These are phyloP conservation scores for Chauna torquata DNA, from an alignment of 2,113 vertebrate species.

Conservation along the genomic window DNA sequence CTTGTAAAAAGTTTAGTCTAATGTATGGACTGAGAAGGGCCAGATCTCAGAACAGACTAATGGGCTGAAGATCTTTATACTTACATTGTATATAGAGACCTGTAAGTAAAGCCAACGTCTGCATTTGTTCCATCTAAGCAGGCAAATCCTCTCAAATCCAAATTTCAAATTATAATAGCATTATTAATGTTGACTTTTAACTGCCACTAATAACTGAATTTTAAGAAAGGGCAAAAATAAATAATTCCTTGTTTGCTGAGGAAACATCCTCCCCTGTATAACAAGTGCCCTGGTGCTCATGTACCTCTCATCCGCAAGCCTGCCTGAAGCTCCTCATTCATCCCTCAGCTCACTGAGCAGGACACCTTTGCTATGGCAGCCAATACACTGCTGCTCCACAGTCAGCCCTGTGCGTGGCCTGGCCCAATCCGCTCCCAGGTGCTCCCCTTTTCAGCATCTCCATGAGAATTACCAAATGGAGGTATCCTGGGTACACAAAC, in stretches of 20 bases:
- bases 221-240: not conserved
- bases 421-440: rapidly evolving
- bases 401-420: not conserved
- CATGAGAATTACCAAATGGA: not conserved
- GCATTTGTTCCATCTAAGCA: not conserved
- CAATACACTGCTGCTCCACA: not conserved
- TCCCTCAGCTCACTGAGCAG: not conserved
- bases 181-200: not conserved
- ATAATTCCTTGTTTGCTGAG: not conserved
- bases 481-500: not conserved
- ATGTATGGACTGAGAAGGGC: not conserved
- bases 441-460: not conserved
- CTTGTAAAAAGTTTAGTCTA: not conserved
- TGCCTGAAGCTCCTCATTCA: not conserved
- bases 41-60: not conserved
- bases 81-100: not conserved
- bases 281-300: not conserved
- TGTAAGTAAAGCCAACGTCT: not conserved
- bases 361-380: not conserved
- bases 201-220: not conserved
- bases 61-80: not conserved
- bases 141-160: not conserved
- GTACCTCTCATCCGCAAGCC: not conserved
- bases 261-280: not conserved
- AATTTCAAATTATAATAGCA: not conserved